These are phyloP conservation scores for Corythornis vintsioides DNA, from an alignment of 2,113 vertebrate species.

Conservation along the genomic window DNA sequence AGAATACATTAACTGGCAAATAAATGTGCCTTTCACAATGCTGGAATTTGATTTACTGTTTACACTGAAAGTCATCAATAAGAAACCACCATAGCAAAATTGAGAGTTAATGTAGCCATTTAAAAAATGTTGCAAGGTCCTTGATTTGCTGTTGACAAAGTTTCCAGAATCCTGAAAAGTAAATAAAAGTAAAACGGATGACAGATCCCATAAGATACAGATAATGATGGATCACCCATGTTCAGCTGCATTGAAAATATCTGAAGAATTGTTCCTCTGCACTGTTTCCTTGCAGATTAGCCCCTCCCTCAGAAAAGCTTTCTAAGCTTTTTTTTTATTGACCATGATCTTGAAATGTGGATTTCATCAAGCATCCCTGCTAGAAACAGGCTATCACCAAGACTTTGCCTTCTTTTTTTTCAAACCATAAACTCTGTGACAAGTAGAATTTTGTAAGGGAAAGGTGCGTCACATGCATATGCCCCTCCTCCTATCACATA, in stretches of 20 bases:
- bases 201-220: neutral
- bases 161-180: neutral
- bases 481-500: no score
- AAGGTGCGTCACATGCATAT: neutral
- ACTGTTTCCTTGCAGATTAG: neutral
- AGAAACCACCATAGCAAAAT: neutral
- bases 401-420: neutral
- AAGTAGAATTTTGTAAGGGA: neutral
- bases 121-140: neutral
- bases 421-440: neutral
- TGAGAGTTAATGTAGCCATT: neutral
- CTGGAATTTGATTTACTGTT: neutral
- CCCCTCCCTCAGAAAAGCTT: neutral
- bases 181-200: neutral
- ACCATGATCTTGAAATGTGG: neutral
- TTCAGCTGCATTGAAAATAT: neutral
- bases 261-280: neutral
- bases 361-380: neutral
- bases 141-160: neutral
- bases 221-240: neutral
- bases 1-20: neutral
- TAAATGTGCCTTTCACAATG: neutral
- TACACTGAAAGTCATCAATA: neutral
- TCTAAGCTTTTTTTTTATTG: neutral
- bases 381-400: neutral